A percentile compares a stretch with the other conserved stretches of the same genome.
These are phyloP conservation scores for Apis laboriosa DNA, from an alignment of 1,140 invertebrate species.

Conservation along the genomic window DNA sequence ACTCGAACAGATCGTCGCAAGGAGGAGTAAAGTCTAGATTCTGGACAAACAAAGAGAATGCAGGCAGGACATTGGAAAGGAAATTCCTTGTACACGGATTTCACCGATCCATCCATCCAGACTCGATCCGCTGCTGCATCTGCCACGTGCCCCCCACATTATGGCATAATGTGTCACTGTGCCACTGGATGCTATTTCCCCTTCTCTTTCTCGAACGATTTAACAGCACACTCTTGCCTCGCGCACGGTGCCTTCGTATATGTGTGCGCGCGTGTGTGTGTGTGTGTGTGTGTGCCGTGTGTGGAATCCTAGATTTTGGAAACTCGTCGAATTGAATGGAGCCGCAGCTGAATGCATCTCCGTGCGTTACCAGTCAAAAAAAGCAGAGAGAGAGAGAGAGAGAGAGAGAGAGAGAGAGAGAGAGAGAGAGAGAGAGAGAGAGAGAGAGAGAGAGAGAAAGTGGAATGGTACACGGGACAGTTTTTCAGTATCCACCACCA, in stretches of 20 bases:
- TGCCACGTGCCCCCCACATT: slow-evolving; percentile 78
- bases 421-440: slow-evolving; percentile 36
- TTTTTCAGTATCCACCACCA: slow-evolving; percentile 59
- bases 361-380: slow-evolving; percentile 41
- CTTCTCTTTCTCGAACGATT: slow-evolving; percentile 58
- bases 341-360: slow-evolving; percentile 74
- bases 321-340: slow-evolving; percentile 70
- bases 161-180: slow-evolving; percentile 79
- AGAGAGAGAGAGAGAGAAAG: slow-evolving; percentile 8
- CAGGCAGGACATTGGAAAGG: slow-evolving; percentile 3
- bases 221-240: slow-evolving; percentile 51
- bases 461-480: slow-evolving; percentile 29
- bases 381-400: background rate
- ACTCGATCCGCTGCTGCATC: slow-evolving; percentile 74
- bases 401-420: slow-evolving; percentile 28
- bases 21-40: background rate
- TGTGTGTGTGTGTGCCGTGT: slow-evolving; percentile 23
- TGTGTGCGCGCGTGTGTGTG: slow-evolving; percentile 43
- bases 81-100: slow-evolving; percentile 50
- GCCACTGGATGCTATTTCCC: slow-evolving; percentile 62
- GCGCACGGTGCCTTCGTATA: slow-evolving; percentile 9
- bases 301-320: slow-evolving; percentile 77
- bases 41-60: too few relatives aligned
- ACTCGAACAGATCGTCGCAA: background rate
- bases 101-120: slow-evolving; percentile 48